Evolutionary conservation across 1,140 invertebrate genomes (phyloP), one percentile per base, ranked within the genome.

Genomic region (Anagrus nilaparvatae): DNA sequence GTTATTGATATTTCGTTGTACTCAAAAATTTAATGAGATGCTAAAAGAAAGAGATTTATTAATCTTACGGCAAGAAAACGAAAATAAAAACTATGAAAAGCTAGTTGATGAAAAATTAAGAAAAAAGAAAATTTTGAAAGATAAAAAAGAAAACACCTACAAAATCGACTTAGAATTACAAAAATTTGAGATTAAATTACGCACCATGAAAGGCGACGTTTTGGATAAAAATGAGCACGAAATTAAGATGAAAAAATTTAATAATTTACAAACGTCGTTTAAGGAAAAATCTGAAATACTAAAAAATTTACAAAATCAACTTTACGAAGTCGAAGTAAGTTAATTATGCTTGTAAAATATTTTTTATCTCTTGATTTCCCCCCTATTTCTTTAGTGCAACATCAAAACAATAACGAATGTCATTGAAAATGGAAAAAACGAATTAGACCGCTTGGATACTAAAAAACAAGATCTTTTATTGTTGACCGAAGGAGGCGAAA

Each of bases 401-500:
- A 48, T 62, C 32, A 50, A 46, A 32, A 56, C 51, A 50, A 29
- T 59, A 16, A 52, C 51, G 9, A 56, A 43, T 12, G 42, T 36
- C 27, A 27, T 67, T 9, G 34, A 53, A 4, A 53, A 25, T 13
- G 65, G 68, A 31, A 58, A 61, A 16, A 52, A 61, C 6, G 53
- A 67, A 46, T 31, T 73, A 12, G 46, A 52, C 21, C 46, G 46
- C 14, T 17, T 65, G 28, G 53, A 53, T 44, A 62, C 58, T 17
- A 71, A 68, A 47, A 63, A 72, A 25, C 62, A 73, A 47, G 63
- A 73, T 40, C 35, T 63, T 40, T 44, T 29, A 38, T 54, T 70
- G 44, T 44, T 59, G 10, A 59, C 67, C 38, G 70, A 79, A 42
- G 74, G 72, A 24, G 73, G 71, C 2, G 61, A 74, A 24, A 79